Evolutionary conservation across 2,888 invertebrate genomes (phyloP).

Genomic region (Rhopalosiphum nymphaeae): DNA sequence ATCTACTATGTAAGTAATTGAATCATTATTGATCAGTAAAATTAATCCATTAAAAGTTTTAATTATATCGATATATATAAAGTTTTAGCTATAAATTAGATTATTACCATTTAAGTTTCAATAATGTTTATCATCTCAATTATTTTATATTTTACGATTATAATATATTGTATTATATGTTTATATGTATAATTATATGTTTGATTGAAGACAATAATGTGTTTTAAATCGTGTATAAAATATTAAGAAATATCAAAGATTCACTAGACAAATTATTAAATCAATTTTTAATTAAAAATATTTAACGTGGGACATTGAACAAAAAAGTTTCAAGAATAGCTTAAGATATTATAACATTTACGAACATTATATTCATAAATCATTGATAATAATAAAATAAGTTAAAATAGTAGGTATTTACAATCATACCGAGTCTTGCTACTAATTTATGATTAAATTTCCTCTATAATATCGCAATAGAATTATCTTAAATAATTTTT

Average conservation of each 20-base stretch:
- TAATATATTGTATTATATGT: not conserved
- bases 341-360: not conserved
- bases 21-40: not conserved
- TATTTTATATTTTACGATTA: not conserved
- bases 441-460: not conserved
- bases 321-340: not conserved
- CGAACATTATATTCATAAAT: not conserved
- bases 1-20: not conserved
- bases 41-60: conserved; percentile 2
- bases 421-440: not conserved
- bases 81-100: not conserved
- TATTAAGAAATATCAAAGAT: no score
- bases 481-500: not conserved
- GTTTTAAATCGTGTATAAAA: not conserved
- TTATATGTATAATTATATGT: not conserved
- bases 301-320: not conserved
- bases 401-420: not conserved
- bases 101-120: not conserved
- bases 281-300: not conserved
- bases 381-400: not conserved
- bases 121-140: not conserved
- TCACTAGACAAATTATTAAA: conserved; percentile 19
- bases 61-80: not conserved
- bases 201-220: not conserved
- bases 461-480: not conserved